Evolutionary conservation across 2,888 invertebrate genomes (phyloP), one percentile per base, ranked within the genome.

Genomic region (Tipula confusa): DNA sequence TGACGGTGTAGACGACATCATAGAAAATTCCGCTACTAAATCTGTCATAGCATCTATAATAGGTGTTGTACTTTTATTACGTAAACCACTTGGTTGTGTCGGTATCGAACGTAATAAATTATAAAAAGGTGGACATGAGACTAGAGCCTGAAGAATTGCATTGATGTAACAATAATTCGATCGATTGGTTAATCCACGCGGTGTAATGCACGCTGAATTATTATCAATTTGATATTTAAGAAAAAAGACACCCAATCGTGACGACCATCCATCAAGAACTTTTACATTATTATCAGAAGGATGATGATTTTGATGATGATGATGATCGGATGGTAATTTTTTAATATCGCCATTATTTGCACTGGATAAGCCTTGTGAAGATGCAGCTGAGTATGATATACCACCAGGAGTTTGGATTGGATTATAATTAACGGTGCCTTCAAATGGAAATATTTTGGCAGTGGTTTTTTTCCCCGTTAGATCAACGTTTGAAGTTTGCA

Each of bases 151-250:
- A 43, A 98, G 91, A 85, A 97, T 97, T 24, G 98, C 96, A 90
- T 98, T 98, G 85, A 98, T 96, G 88, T 98, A 98, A 90, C 98
- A 98, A 90, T 97, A 98, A 90, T 98, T 98, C 85, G 96, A 96
- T 85, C 95, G 94, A 89, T 98, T 98, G 83, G 95, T 95, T 82
- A 98, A 92, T 0, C 98, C 98, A 83, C 98, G 93, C 0, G 98
- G 98, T 87, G 95, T 92, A 79, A 98, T 91, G 85, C 95, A 93
- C 29, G 96, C 93, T 0, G 95, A 92, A 84, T 93, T 92, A 88
- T 95, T 95, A 88, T 96, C 96, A 86, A 96, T 91, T 87, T 93
- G 92, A 88, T 96, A 94, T 86, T 92, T 93, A 1, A 92, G 90
- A 84, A 97, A 90, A 89, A 93, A 95, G 0, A 29, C 43, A 84